Base-by-base conservation (phyloP, 2,888 invertebrate species). In the Acleris cristana region DNA sequence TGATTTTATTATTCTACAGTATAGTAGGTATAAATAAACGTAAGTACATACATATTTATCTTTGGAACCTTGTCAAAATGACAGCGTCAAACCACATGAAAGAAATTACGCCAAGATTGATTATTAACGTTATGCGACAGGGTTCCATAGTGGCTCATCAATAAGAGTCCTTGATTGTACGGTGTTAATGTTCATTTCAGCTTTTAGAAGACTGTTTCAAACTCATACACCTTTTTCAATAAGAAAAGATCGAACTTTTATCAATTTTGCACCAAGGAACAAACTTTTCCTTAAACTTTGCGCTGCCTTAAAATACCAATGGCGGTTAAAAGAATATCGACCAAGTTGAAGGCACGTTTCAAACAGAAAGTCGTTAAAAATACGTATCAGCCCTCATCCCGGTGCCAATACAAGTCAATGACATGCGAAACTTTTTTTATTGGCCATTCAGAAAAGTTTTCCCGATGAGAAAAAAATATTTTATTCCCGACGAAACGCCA, bases 351-450 rank as follows among this genome's bases (percentile, higher is more conserved):
- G 52, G 48, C 62, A 58, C 57, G 62, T 63, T 52, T 34, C 30
- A 18, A 55, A 57, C 62, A 48, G n/a, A 61, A 67, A 67, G 62
- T 67, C 67, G 63, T 67, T 67, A 67, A 63, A 66, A 63, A 66
- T 66, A 61, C 61, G 61, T 54, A 58, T 63, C 52, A 57, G 2
- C 67, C 53, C 48, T 66, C 57, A 40, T 54, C 58, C 52, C 34
- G 34, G 21, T 62, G 62, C 62, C 66, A 67, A 67, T 67, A 67
- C 67, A 63, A 63, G 67, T 67, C 67, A 67, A 67, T 67, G 67
- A 67, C 67, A 67, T 58, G 67, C 66, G 61, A 34, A 19, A 66
- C 62, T 52, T 63, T 67, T 67, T 67, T 67, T 63, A 67, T 67
- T 67, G 67, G 67, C 58, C 67, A 62, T 63, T 67, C 63, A 54